Percentiles rank a stretch among this genome's conserved stretches.
These are phyloP conservation scores for Stenopsyche tienmushanensis DNA, from an alignment of 1,140 invertebrate species.

Conservation along the genomic window DNA sequence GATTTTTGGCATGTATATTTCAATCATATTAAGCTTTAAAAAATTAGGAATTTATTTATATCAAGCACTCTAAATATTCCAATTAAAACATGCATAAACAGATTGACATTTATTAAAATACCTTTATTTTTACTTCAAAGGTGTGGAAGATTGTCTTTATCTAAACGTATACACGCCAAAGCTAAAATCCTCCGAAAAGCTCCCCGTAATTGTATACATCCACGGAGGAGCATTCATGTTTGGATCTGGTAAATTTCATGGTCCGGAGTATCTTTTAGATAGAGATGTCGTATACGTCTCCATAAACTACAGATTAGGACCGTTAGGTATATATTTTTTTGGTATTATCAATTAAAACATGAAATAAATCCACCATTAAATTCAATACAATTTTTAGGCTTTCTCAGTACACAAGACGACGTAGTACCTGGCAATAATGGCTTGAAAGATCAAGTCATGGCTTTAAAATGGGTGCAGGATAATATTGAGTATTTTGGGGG, in stretches of 20 bases:
- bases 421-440: constrained; percentile 62
- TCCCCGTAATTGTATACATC: constrained; percentile 60
- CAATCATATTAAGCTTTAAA: no score
- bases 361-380: no score
- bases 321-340: constrained; percentile 59
- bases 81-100: no score
- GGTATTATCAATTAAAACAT: not conserved
- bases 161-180: constrained; percentile 55
- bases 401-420: constrained; percentile 60
- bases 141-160: constrained; percentile 59
- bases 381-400: constrained; percentile 50
- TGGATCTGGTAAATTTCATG: constrained; percentile 55
- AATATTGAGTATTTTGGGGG: constrained; percentile 62
- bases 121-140: constrained; percentile 40
- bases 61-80: no score
- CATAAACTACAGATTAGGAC: constrained; percentile 65
- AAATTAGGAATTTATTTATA: no score
- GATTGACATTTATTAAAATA: no score
- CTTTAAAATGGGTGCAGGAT: constrained; percentile 63
- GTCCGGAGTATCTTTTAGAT: constrained; percentile 60
- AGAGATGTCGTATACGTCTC: constrained; percentile 62
- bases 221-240: constrained; percentile 62
- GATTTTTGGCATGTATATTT: no score
- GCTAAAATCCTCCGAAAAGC: constrained; percentile 43
- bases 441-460: constrained; percentile 65